Base-by-base conservation (phyloP, 2,888 invertebrate genomes). In the Clitarchus hookeri region DNA sequence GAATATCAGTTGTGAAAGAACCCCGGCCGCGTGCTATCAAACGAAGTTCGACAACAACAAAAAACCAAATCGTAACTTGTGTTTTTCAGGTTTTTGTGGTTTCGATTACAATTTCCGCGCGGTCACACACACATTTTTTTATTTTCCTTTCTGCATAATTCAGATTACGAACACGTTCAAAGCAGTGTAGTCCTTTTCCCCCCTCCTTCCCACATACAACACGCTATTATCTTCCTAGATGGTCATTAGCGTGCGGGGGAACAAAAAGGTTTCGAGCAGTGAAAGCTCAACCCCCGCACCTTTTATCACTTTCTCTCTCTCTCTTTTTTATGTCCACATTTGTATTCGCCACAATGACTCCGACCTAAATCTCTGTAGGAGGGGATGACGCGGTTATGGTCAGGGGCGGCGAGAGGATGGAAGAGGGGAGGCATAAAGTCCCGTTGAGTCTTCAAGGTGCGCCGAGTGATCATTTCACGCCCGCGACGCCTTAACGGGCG, bases 241-340 rank as follows among this genome's bases (percentile, higher is more conserved):
- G 65, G 65, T 65, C 65, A 65, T 65, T 65, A 65, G 65, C 65
- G 65, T n/a, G 65, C 65, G 65, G 65, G 65, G n/a, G n/a, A 65
- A 0, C 3, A 53, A 65, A 65, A 65, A 8, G 23, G 8, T 65
- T 65, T n/a, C 11, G 65, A 65, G 65, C 65, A 65, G 65, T 23
- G 65, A 65, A 65, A 23, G n/a, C 65, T 65, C 65, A 65, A n/a
- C 65, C 65, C n/a, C n/a, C 11, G 23, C 19, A 65, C 65, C 65
- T 65, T 65, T 65, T 65, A 65, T 65, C 8, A 6, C 48, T 36
- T 3, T 48, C 48, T 48, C 16, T 65, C n/a, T n/a, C n/a, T n/a
- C n/a, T n/a, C n/a, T 65, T 65, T 65, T 65, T 65, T 65, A n/a
- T 65, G 65, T n/a, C 65, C 65, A n/a, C 65, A n/a, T 65, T 65